phyloP scores from a whole-genome alignment of 2,797 vertebrate genomes.

The Alauda arvensis region DNA sequence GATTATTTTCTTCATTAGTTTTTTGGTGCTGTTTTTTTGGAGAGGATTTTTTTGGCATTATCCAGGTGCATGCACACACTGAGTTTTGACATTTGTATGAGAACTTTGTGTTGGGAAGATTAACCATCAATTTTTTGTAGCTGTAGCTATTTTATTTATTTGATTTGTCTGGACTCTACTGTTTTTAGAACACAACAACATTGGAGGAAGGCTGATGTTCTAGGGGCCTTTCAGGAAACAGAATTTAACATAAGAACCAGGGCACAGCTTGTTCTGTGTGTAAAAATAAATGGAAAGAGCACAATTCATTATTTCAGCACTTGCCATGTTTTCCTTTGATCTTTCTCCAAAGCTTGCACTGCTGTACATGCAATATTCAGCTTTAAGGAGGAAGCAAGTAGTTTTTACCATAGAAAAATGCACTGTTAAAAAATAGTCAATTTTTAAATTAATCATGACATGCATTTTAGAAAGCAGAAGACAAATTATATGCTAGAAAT shows the following conservation, averaged over 20 bases:
- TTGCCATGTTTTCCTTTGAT: conserved; percentile 56
- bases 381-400: conserved; percentile 18
- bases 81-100: background rate
- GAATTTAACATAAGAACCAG: conserved; percentile 6
- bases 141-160: background rate
- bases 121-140: background rate
- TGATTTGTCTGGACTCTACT: background rate
- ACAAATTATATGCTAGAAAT: background rate
- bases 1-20: background rate
- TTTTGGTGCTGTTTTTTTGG: background rate
- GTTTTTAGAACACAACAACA: background rate
- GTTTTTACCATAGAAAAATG: background rate
- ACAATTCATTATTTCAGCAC: conserved; percentile 44
- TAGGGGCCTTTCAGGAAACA: background rate
- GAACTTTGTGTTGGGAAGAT: background rate
- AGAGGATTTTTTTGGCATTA: background rate
- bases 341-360: conserved; percentile 36
- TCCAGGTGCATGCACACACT: background rate
- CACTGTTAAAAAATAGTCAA: background rate
- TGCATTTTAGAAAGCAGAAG: conserved; percentile 2
- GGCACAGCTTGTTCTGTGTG: conserved; percentile 12
- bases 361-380: conserved; percentile 21
- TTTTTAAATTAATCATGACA: background rate
- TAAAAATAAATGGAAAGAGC: conserved; percentile 48
- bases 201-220: background rate